A percentile compares a stretch with the other conserved stretches of the same genome.
phyloP scores from a whole-genome alignment of 1,140 invertebrate genomes.

The Sminthurinus signatus region DNA sequence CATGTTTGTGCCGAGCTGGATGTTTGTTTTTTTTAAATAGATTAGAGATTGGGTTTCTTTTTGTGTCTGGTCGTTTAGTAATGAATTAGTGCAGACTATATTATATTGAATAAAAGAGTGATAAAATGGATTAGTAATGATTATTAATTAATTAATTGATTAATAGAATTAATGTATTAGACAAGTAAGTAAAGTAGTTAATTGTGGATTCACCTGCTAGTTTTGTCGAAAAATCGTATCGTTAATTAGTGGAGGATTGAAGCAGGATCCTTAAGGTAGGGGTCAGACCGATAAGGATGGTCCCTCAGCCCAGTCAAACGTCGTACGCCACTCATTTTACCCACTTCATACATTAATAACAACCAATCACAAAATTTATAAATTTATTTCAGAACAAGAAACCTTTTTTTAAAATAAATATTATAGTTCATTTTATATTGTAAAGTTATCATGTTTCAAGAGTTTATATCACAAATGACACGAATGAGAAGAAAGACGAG shows the following conservation, averaged over 20 bases:
- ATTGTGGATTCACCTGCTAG: slow-evolving; percentile 38
- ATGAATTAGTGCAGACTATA: too few relatives aligned
- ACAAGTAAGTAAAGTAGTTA: slow-evolving; percentile 25
- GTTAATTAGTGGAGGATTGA: slow-evolving; percentile 40
- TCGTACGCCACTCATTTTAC: slow-evolving; percentile 41
- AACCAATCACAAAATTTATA: slow-evolving; percentile 12
- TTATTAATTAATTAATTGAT: slow-evolving; percentile 11
- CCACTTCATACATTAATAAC: slow-evolving; percentile 33
- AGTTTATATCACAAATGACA: too few relatives aligned
- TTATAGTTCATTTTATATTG: too few relatives aligned
- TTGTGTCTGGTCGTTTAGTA: too few relatives aligned
- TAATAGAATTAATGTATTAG: slow-evolving; percentile 9
- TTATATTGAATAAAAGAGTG: too few relatives aligned
- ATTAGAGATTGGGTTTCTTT: too few relatives aligned
- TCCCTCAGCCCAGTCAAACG: slow-evolving; percentile 37
- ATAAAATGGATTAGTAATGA: slow-evolving; percentile 3
- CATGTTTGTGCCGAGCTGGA: too few relatives aligned
- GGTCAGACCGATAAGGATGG: slow-evolving; percentile 40
- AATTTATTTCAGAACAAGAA: background rate
- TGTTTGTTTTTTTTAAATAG: too few relatives aligned
- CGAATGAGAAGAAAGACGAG: too few relatives aligned
- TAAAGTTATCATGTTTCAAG: too few relatives aligned
- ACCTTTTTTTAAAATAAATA: too few relatives aligned
- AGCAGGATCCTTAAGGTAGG: slow-evolving; percentile 42
- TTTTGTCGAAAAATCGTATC: slow-evolving; percentile 26